Conservation (phyloP, 1,140 invertebrate species). For the Drosophila repletoides region DNA sequence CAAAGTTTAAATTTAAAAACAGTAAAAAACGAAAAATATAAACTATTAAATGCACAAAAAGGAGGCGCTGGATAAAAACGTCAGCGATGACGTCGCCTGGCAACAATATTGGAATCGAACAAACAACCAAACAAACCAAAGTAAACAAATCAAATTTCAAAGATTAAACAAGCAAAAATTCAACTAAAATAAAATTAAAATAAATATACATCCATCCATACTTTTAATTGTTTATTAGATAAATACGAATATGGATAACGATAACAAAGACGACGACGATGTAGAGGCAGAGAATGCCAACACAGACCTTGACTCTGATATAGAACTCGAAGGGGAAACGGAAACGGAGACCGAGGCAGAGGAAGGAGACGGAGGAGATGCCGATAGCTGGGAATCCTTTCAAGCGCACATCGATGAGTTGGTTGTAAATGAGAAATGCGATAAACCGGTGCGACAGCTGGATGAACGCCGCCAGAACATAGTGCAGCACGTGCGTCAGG, state of each 20-base stretch:
- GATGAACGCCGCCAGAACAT: constrained; percentile 45
- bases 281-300: constrained; percentile 39
- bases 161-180: background rate
- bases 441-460: constrained; percentile 27
- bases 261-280: constrained; percentile 51
- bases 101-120: constrained; percentile 11
- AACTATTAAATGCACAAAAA: no score
- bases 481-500: constrained; percentile 34
- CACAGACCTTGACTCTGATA: constrained; percentile 17
- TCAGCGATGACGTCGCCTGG: background rate
- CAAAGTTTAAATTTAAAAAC: no score
- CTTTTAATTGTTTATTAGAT: background rate
- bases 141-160: background rate
- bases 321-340: constrained; percentile 3
- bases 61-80: no score
- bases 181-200: background rate
- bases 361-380: constrained; percentile 10
- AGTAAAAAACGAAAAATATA: no score
- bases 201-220: constrained; percentile 2
- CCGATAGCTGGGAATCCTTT: constrained; percentile 59
- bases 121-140: background rate
- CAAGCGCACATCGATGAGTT: constrained; percentile 53
- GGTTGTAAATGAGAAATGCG: constrained; percentile 47
- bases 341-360: constrained; percentile 13
- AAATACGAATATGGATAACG: constrained; percentile 17